Evolutionary conservation across 2,113 vertebrate genomes (phyloP), one percentile per base, ranked within the genome.

Genomic region (Opisthocomus hoazin): DNA sequence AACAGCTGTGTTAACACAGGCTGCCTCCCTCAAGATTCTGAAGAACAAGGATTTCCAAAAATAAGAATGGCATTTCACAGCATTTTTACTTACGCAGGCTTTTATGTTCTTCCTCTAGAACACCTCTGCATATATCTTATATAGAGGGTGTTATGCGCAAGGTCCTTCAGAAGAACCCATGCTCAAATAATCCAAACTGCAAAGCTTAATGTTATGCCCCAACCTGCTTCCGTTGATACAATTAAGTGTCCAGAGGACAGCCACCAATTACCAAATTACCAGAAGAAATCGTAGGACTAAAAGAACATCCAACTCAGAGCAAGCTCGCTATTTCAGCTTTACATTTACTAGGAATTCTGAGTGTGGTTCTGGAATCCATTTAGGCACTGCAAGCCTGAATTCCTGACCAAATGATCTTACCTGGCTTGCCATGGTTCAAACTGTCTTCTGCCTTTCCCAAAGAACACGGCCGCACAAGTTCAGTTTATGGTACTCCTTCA

Each of bases 71-170:
- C n/a, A 7, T 94, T 96, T 91, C 3, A 4, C 74, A 87, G 70
- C 45, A 69, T 13, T 54, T 91, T 96, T 97, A 97, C 97, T 97
- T 97, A 97, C 97, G 96, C 95, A 94, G 85, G 43, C 87, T 95
- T 96, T 95, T 96, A 64, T 9, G 95, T 89, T 97, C 95, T 90
- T 95, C 96, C 93, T 89, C 80, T 96, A 96, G 10, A 93, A 95
- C 85, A 94, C 73, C 86, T 97, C 77, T 93, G 94, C 70, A 79
- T 71, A 15, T 48, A 21, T 16, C 83, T 93, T 81, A 95, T 0
- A 93, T 27, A 94, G 57, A 94, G 93, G 19, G 69, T 80, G 73
- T 96, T 73, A 87, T 0, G 30, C 4, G 4, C 95, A 89, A 95
- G 83, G 68, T 96, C 93, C 93, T 96, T 95, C 94, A 93, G 74